These are phyloP conservation scores for Thoracochromis brauschi DNA, from an alignment of 2,113 vertebrate species.

Conservation along the genomic window DNA sequence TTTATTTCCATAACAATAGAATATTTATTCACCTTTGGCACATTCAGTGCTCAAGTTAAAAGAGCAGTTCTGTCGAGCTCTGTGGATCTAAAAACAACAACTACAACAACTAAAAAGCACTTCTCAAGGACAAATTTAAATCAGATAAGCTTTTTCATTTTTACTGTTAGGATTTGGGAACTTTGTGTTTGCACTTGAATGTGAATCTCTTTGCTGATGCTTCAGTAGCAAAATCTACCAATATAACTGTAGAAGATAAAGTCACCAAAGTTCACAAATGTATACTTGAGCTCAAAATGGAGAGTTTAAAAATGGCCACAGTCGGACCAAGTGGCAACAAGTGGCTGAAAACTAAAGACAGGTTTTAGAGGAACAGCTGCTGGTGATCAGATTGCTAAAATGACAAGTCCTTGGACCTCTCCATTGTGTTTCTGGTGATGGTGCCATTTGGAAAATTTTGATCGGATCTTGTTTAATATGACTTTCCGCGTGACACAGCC, in stretches of 20 bases:
- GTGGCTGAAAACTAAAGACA: not conserved
- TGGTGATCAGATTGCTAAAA: not conserved
- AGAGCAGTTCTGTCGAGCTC: not conserved
- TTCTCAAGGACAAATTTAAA: not conserved
- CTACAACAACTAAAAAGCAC: not conserved
- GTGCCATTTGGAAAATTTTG: not conserved
- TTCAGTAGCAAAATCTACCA: not conserved
- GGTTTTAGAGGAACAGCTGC: not conserved
- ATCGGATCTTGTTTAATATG: not conserved
- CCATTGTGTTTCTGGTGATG: not conserved
- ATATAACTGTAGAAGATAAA: not conserved
- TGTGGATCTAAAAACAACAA: not conserved
- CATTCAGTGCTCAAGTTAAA: not conserved
- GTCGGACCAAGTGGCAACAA: not conserved
- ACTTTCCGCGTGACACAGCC: accelerated
- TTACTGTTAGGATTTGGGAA: not conserved
- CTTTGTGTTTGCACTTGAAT: not conserved
- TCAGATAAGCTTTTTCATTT: not conserved
- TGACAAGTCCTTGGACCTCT: not conserved
- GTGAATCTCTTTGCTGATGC: not conserved
- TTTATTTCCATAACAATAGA: not conserved
- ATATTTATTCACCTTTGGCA: not conserved
- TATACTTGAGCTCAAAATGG: not conserved
- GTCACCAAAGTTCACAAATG: not conserved
- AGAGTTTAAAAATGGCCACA: not conserved